Base-by-base conservation (phyloP, 2,113 vertebrate species). In the Nanger granti region DNA sequence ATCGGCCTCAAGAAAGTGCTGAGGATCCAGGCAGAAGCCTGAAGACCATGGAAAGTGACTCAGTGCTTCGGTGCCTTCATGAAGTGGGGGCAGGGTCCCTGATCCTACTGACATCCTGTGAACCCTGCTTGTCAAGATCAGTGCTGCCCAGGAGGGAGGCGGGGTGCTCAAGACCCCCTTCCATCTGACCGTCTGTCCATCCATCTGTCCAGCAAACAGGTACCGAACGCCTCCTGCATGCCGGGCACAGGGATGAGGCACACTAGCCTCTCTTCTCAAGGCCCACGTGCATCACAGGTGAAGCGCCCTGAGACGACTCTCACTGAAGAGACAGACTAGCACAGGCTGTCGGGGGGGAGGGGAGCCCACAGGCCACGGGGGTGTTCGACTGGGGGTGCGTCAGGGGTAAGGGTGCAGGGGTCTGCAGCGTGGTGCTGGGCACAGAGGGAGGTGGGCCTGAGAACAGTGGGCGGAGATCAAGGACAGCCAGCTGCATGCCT, bases 21-120 rank as follows among this genome's bases (percentile, higher is more conserved):
- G 47, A 64, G 28, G 20, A 1, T 26, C 41, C n/a, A 7, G 34
- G 84, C 64, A 57, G 47, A 92, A 26, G 80, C 57, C 9, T 29
- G 49, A 7, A 3, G 7, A n/a, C 49, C 0, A 4, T 8, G 41
- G 17, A 47, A 37, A 57, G 41, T 41, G 44, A 28, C 22, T 86
- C 11, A 9, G 6, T 0, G 4, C 31, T 20, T 22, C 0, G 2
- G 55, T 22, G 47, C n/a, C 76, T n/a, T 7, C 13, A 12, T 5
- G 18, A 47, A 54, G 44, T 1, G 4, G 34, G n/a, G 4, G 31
- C 28, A 8, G 37, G 18, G 5, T 4, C 9, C 54, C 37, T 31
- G 37, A 13, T 8, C 10, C 6, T 5, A 15, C 0, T 29, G 18
- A 37, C 4, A 17, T 8, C 41, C 13, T 2, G 18, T 13, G 47